These are phyloP conservation scores for Shinisaurus crocodilurus DNA, from an alignment of 2,113 vertebrate species.

Conservation along the genomic window DNA sequence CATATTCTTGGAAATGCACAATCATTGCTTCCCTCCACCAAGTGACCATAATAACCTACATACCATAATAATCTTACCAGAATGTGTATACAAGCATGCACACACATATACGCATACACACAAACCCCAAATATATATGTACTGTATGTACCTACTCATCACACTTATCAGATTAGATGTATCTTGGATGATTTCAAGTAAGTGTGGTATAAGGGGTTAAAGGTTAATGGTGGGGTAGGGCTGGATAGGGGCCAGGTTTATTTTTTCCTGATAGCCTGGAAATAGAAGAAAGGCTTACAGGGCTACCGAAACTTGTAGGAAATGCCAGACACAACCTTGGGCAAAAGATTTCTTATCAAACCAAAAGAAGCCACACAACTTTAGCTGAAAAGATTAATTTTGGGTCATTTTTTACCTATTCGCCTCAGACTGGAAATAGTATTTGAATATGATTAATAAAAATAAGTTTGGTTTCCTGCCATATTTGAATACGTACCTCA, in stretches of 20 bases:
- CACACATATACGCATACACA: background rate
- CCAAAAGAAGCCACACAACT: background rate
- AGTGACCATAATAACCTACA: background rate
- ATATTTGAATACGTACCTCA: conserved; percentile 81
- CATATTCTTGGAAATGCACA: background rate
- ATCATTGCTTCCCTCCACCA: background rate
- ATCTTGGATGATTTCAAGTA: background rate
- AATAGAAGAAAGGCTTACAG: background rate
- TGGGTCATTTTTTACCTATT: background rate
- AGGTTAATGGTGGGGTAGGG: background rate
- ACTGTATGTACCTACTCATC: background rate
- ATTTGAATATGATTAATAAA: background rate
- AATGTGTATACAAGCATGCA: background rate
- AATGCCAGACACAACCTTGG: background rate
- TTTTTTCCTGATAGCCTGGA: background rate
- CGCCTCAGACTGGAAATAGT: background rate
- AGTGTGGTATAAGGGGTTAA: background rate
- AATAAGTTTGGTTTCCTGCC: background rate
- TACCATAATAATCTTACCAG: background rate
- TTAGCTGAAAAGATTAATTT: background rate
- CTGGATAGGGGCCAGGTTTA: background rate
- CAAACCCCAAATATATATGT: background rate
- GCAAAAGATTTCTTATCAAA: background rate
- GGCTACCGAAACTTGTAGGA: background rate
- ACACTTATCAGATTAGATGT: background rate